Percentiles rank a stretch among this genome's conserved stretches.
Conservation (phyloP, 2,888 invertebrate species). For the Callosobruchus maculatus region DNA sequence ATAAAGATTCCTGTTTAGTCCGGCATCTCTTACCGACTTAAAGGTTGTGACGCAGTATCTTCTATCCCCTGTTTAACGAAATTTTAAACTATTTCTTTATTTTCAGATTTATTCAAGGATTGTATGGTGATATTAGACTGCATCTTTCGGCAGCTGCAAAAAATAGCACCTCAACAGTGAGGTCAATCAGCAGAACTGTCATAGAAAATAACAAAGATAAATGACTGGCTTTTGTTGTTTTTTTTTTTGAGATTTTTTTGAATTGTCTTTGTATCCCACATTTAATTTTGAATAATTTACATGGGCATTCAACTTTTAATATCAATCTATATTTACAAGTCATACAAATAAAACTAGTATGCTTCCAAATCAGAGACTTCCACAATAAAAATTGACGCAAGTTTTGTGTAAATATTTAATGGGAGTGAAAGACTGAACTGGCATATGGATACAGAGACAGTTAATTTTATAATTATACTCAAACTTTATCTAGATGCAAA, state of each 20-base stretch:
- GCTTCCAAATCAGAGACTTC: neutral
- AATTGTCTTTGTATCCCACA: neutral
- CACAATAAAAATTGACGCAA: neutral
- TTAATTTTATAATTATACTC: neutral
- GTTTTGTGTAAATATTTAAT: neutral
- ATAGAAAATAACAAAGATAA: conserved; percentile 11
- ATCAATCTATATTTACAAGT: no score
- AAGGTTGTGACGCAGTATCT: no score
- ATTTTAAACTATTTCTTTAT: neutral
- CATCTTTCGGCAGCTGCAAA: conserved; percentile 10
- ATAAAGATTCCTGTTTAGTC: no score
- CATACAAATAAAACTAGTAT: neutral
- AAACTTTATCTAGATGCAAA: neutral
- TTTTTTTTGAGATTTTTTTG: neutral
- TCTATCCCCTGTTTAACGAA: no score
- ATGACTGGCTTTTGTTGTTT: neutral
- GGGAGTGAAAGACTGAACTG: neutral
- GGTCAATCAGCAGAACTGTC: conserved; percentile 13
- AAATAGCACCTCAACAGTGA: conserved; percentile 9
- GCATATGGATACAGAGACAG: neutral
- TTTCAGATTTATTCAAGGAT: neutral
- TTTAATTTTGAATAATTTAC: neutral
- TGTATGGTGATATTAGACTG: conserved; percentile 6
- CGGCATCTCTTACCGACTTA: no score
- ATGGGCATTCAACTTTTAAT: neutral